Percentiles rank a stretch among this genome's conserved stretches.
Evolutionary conservation across 2,797 vertebrate genomes (phyloP).

Genomic region (Centroberyx gerrardi): DNA sequence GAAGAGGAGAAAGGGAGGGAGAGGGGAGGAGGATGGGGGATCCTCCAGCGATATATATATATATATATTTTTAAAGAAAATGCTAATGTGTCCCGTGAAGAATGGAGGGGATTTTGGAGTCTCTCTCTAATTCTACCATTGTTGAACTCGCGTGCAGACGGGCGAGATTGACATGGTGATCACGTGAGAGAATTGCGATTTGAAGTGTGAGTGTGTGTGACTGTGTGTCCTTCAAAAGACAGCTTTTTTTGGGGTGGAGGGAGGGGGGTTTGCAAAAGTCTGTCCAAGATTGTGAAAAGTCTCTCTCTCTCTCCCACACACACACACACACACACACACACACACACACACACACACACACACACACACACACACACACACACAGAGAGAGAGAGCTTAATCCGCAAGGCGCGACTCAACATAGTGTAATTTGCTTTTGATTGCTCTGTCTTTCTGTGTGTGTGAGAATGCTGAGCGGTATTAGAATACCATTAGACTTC

Average conservation of each 20-base stretch:
- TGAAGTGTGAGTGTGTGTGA: constrained; percentile 8
- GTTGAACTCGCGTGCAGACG: constrained; percentile 91
- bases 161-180: constrained; percentile 82
- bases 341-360: constrained; percentile 36
- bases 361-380: too few relatives aligned
- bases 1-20: not conserved
- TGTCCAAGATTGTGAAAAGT: constrained; percentile 39
- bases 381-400: too few relatives aligned
- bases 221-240: constrained; percentile 50
- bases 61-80: constrained; percentile 83
- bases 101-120: constrained; percentile 77
- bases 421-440: constrained; percentile 90
- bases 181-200: constrained; percentile 74
- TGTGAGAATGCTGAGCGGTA: constrained; percentile 44
- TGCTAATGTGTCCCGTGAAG: constrained; percentile 85
- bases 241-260: constrained; percentile 18
- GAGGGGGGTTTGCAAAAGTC: constrained; percentile 29
- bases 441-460: constrained; percentile 82
- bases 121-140: constrained; percentile 87
- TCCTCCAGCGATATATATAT: constrained; percentile 77
- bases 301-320: constrained; percentile 3
- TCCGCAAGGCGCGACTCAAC: constrained; percentile 86
- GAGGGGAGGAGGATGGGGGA: constrained; percentile 10
- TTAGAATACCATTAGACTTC: constrained; percentile 38
- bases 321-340: not conserved